Conservation (phyloP, 2,888 invertebrate genomes). For the Tenthredo distinguenda region DNA sequence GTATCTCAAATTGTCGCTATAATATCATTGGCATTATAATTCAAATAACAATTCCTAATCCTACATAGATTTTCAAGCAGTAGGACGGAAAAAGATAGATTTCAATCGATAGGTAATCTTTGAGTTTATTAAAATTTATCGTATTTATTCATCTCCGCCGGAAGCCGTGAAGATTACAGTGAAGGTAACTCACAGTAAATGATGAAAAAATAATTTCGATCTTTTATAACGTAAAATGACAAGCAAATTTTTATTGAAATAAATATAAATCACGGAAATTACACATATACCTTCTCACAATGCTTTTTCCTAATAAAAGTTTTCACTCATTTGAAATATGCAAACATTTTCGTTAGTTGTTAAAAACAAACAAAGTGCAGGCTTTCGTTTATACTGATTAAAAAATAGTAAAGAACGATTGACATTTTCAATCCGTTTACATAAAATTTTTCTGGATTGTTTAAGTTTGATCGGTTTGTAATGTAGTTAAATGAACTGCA, state of each 20-base stretch:
- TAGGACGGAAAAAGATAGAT: not conserved
- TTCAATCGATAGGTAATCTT: not conserved
- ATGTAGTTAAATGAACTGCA: not conserved
- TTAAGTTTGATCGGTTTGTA: not conserved
- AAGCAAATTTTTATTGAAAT: conserved; percentile 41
- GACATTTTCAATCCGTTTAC: not conserved
- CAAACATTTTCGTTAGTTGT: not conserved
- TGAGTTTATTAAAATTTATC: not conserved
- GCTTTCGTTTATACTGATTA: not conserved
- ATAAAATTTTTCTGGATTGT: not conserved
- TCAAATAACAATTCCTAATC: not conserved
- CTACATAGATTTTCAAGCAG: not conserved
- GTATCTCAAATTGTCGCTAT: not conserved
- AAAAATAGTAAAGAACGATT: not conserved
- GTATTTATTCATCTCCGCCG: not conserved
- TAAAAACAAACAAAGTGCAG: not conserved
- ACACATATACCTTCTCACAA: conserved; percentile 16
- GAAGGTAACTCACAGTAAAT: not conserved
- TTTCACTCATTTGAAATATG: conserved; percentile 5
- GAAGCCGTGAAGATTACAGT: not conserved
- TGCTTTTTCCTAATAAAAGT: conserved; percentile 18
- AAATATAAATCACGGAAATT: conserved; percentile 28
- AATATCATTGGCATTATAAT: not conserved
- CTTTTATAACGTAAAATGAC: conserved; percentile 19
- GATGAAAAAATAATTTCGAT: not conserved